Evolutionary conservation across 1,140 invertebrate genomes (phyloP).

Genomic region (Drosophila quadrilineata): DNA sequence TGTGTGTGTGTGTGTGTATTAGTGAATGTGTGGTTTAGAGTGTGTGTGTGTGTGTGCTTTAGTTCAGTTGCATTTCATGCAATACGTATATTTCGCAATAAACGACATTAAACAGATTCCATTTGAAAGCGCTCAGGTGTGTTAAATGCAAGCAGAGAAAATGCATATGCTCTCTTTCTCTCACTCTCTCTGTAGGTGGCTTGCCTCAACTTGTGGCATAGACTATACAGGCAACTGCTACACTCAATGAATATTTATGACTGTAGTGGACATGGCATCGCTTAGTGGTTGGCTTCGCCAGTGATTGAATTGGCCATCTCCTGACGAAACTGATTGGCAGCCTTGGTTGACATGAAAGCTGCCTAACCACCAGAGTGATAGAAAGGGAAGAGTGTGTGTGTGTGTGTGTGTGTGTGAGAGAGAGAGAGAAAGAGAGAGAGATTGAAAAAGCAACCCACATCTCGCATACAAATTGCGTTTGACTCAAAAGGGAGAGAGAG

Average conservation of each 20-base stretch:
- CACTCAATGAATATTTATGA: constrained; percentile 43
- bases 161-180: constrained; percentile 30
- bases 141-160: constrained; percentile 62
- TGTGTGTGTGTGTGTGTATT: background rate
- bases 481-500: background rate
- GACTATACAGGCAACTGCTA: too few relatives aligned
- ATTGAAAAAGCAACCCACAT: background rate
- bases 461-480: background rate
- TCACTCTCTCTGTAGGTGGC: background rate
- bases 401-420: too few relatives aligned
- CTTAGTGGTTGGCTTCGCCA: constrained; percentile 12
- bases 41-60: background rate
- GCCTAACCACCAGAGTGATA: background rate
- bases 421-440: background rate
- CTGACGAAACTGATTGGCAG: background rate
- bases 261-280: background rate
- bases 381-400: background rate
- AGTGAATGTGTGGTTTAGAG: background rate
- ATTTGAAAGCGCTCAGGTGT: constrained; percentile 40
- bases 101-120: constrained; percentile 32
- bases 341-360: background rate
- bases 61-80: background rate
- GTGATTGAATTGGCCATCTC: constrained; percentile 38
- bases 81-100: constrained; percentile 36
- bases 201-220: too few relatives aligned